These are phyloP conservation scores for Pantherophis alleghaniensis DNA, from an alignment of 2,797 vertebrate genomes.

Conservation along the genomic window DNA sequence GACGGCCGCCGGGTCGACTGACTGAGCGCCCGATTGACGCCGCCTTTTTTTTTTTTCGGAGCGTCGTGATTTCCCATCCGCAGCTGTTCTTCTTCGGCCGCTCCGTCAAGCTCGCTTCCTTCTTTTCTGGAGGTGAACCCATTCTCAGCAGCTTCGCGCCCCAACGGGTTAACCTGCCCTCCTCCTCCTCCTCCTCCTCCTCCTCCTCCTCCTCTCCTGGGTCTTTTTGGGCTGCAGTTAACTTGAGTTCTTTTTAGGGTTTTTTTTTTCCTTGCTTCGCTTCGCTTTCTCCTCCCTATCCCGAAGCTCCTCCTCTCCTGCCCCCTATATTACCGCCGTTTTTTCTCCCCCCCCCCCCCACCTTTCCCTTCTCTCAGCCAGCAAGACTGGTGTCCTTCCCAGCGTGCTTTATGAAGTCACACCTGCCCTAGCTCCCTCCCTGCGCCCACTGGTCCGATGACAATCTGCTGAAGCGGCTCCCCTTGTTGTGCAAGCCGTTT, in stretches of 20 bases:
- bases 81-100: not conserved
- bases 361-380: not conserved
- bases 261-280: too few relatives aligned
- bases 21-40: not conserved
- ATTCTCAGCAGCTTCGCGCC: not conserved
- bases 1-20: not conserved
- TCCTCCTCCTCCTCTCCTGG: not conserved
- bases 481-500: not conserved
- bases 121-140: not conserved
- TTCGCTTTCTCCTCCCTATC: not conserved
- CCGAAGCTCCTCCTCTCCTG: not conserved
- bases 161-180: not conserved
- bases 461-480: not conserved
- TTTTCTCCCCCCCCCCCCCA: fast-evolving
- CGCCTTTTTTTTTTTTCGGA: not conserved
- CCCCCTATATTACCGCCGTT: not conserved
- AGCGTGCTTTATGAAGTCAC: not conserved
- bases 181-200: not conserved
- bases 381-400: not conserved
- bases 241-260: too few relatives aligned
- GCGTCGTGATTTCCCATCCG: not conserved
- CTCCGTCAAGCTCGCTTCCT: not conserved
- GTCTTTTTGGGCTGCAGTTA: not conserved
- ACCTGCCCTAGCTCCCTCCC: not conserved
- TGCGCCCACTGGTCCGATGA: not conserved